Percentiles rank a stretch among this genome's conserved stretches.
These are phyloP conservation scores for Myotis yumanensis DNA, from an alignment of 2,113 vertebrate species.

Conservation along the genomic window DNA sequence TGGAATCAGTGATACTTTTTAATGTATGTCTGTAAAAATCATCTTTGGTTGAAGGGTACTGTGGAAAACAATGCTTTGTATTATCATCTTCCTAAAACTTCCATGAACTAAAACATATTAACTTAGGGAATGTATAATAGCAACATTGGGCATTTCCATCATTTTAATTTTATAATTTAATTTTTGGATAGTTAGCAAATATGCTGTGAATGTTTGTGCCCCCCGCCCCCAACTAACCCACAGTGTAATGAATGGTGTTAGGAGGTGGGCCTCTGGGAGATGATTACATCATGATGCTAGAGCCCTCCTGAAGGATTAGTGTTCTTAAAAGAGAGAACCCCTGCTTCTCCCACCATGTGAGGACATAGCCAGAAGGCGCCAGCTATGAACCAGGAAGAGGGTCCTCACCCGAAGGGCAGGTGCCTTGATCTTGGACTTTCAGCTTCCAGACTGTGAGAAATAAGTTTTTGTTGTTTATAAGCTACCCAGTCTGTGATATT, in stretches of 20 bases:
- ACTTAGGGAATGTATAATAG: neutral
- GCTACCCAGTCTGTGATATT: neutral
- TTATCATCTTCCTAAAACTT: neutral
- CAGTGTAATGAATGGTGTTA: neutral
- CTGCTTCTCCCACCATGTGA: neutral
- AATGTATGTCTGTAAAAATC: neutral
- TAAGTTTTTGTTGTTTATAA: neutral
- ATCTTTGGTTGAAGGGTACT: neutral
- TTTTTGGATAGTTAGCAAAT: neutral
- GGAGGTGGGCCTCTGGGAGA: neutral
- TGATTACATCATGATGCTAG: neutral
- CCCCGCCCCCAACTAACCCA: no score
- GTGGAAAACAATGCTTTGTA: conserved; percentile 4
- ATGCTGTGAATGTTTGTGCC: neutral
- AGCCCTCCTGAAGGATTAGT: neutral
- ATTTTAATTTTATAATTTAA: neutral
- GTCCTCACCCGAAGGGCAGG: neutral
- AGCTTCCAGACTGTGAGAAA: neutral
- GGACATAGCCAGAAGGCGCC: neutral
- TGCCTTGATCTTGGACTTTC: neutral
- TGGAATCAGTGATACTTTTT: neutral
- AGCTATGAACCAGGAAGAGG: neutral
- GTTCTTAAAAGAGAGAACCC: neutral
- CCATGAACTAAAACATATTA: neutral
- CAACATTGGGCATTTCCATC: neutral